Evolutionary conservation across 2,888 invertebrate genomes (phyloP), one percentile per base, ranked within the genome.

Genomic region (Athetis lepigone): DNA sequence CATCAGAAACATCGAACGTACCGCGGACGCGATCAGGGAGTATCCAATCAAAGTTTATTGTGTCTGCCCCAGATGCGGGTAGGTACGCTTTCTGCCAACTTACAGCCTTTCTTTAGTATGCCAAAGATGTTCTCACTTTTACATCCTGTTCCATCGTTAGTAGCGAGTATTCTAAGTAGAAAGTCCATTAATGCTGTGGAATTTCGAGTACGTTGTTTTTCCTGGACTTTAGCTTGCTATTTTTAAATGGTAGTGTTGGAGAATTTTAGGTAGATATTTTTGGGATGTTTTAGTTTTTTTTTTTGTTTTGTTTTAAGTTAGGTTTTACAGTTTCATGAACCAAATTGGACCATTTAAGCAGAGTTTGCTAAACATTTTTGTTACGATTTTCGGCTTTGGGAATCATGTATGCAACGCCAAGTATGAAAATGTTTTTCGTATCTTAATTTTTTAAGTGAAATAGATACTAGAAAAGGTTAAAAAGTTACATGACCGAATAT

Each of bases 21-120:
- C 36, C 21, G 55, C 58, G 43, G 61, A 55, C 13, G 51, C 50
- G 72, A 72, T 78, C 71, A 52, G 58, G 61, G 79, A 81, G 79
- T 76, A 82, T 84, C 86, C 85, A 90, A 88, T 89, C 88, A 86
- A 88, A 89, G 77, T 88, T 88, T 87, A 87, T 85, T 84, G 84
- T 82, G 69, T 70, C 58, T 67, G 70, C 71, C 63, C 66, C 80
- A 81, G 81, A 80, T 81, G 77, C 75, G 76, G 74, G 58, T 54
- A 75, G 67, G 71, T 71, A 65, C 75, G 75, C 75, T 75, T 79
- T 56, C 63, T 59, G 54, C 46, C 46, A 60, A 63, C 67, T 62
- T 56, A 50, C 33, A 47, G 36, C 56, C 57, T 56, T 60, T 33
- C 27, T 68, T 73, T 70, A 58, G 64, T 74, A 79, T 78, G 63